A percentile compares a stretch with the other conserved stretches of the same genome.
Evolutionary conservation across 2,888 invertebrate genomes (phyloP).

Genomic region (Tetrapedia diversipes): DNA sequence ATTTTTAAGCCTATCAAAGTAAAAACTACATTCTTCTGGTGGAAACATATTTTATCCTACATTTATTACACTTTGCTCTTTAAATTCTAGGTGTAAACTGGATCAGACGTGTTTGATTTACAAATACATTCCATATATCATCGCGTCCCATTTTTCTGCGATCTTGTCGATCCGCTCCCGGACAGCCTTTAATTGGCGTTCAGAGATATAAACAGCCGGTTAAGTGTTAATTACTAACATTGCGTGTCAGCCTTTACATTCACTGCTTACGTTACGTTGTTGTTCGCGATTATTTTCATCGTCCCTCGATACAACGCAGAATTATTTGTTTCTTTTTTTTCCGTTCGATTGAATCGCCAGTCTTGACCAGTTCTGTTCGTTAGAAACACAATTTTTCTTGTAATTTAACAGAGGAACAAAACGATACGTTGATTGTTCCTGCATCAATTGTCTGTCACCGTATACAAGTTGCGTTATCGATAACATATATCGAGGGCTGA

Average conservation of each 20-base stretch:
- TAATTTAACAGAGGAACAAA: neutral
- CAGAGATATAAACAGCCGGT: neutral
- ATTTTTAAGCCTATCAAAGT: too few relatives aligned
- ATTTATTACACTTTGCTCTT: too few relatives aligned
- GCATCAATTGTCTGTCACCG: neutral
- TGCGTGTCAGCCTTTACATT: neutral
- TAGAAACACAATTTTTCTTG: neutral
- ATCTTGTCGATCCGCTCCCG: neutral
- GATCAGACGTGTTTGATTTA: neutral
- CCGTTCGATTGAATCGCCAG: neutral
- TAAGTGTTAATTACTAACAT: neutral
- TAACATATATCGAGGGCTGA: too few relatives aligned
- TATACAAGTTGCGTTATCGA: neutral
- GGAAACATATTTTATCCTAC: too few relatives aligned
- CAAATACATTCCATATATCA: neutral
- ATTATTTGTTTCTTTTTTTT: neutral
- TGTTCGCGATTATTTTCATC: neutral
- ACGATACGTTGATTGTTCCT: neutral
- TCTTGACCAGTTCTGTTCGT: neutral
- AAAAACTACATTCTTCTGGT: too few relatives aligned
- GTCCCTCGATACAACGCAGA: neutral
- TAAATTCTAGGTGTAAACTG: neutral
- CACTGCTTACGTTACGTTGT: too few relatives aligned
- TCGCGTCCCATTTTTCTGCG: neutral
- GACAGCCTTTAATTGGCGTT: neutral